Percentiles rank a stretch among this genome's conserved stretches.
Evolutionary conservation across 2,113 vertebrate species (phyloP).

Genomic region (Paradoxurus hermaphroditus): DNA sequence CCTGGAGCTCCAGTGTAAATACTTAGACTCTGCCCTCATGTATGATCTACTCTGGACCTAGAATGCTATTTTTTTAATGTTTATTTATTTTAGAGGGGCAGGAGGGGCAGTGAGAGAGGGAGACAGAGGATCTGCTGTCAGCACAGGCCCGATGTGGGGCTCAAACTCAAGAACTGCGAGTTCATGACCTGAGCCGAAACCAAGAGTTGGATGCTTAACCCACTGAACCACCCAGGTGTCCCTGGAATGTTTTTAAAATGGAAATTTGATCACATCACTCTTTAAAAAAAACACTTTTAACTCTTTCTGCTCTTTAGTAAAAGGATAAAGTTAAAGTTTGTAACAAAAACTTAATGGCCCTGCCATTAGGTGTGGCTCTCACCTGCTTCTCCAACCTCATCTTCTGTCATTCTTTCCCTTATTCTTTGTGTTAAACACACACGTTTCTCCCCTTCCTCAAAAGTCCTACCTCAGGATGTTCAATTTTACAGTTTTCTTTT

Average conservation of each 20-base stretch:
- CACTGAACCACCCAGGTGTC: rapidly evolving
- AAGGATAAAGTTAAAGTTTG: background rate
- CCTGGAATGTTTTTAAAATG: background rate
- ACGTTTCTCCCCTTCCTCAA: background rate
- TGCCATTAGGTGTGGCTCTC: background rate
- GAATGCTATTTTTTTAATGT: background rate
- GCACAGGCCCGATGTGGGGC: rapidly evolving
- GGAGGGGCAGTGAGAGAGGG: background rate
- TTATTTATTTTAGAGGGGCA: background rate
- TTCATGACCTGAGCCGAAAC: background rate
- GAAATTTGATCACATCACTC: background rate
- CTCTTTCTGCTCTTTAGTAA: background rate
- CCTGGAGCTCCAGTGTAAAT: background rate
- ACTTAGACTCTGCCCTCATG: background rate
- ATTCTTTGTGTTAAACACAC: background rate
- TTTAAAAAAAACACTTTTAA: background rate
- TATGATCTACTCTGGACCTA: background rate
- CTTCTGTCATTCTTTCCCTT: background rate
- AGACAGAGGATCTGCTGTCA: background rate
- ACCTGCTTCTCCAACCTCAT: background rate
- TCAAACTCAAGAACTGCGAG: background rate
- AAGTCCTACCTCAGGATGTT: background rate
- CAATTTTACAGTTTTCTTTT: background rate
- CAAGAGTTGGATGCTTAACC: background rate
- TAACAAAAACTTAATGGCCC: background rate